Percentiles rank a stretch among this genome's conserved stretches.
These are phyloP conservation scores for Aplysia californica DNA, from an alignment of 1,140 invertebrate species.

Conservation along the genomic window DNA sequence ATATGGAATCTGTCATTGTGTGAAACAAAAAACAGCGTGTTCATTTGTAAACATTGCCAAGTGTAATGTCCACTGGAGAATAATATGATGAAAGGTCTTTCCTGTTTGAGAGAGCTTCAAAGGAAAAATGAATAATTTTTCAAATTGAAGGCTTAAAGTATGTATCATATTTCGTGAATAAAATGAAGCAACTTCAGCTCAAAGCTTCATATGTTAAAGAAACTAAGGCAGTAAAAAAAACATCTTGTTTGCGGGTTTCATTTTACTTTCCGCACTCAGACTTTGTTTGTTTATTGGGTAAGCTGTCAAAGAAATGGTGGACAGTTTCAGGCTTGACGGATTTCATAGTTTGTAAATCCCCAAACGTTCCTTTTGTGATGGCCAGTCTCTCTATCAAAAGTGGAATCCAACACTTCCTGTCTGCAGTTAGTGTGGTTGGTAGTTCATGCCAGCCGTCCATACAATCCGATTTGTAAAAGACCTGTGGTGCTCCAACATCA, in stretches of 20 bases:
- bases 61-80: background rate
- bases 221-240: background rate
- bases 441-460: background rate
- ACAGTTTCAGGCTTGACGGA: background rate
- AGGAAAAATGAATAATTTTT: too few species aligned
- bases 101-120: background rate
- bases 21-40: background rate
- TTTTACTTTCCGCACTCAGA: background rate
- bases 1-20: too few species aligned
- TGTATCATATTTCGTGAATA: background rate
- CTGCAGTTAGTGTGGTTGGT: background rate
- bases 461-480: background rate
- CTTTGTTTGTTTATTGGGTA: background rate
- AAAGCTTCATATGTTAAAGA: too few species aligned
- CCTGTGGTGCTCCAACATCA: background rate
- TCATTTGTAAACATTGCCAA: background rate
- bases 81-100: background rate
- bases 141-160: background rate
- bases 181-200: background rate
- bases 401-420: background rate
- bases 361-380: background rate
- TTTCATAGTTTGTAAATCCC: background rate
- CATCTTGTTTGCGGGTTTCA: background rate
- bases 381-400: background rate
- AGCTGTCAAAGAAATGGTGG: background rate